Percentiles rank a stretch among this genome's conserved stretches.
Evolutionary conservation across 2,797 vertebrate genomes (phyloP).

Genomic region (Anisognathus igniventris): DNA sequence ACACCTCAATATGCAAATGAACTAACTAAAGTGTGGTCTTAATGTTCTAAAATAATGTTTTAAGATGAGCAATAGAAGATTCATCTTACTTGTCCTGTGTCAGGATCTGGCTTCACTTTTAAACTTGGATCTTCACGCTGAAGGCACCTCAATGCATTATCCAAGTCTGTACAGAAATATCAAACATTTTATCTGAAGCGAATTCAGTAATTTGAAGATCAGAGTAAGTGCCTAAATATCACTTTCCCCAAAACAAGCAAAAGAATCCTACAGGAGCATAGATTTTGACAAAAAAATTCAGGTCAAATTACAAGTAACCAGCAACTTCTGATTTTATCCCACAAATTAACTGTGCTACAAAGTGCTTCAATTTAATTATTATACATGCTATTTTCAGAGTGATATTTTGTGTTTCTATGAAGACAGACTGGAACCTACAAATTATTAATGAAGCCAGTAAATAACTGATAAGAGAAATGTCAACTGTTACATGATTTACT

Average conservation of each 20-base stretch:
- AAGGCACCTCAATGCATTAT: slow-evolving; percentile 87
- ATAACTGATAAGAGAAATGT: background rate
- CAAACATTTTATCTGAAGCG: background rate
- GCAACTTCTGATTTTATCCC: background rate
- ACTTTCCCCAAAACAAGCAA: background rate
- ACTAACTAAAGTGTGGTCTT: background rate
- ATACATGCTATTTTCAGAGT: background rate
- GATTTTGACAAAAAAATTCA: background rate
- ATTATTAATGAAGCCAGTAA: background rate
- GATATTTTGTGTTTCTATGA: background rate
- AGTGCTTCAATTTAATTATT: background rate
- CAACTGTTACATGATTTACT: background rate
- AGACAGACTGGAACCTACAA: background rate
- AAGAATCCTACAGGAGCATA: background rate
- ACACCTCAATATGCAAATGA: background rate
- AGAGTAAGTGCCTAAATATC: background rate
- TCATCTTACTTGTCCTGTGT: slow-evolving; percentile 89
- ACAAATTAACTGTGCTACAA: background rate
- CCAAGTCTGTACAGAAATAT: slow-evolving; percentile 81
- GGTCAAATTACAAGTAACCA: background rate
- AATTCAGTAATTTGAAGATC: background rate
- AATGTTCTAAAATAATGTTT: background rate
- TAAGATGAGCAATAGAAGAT: background rate
- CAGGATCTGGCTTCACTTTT: slow-evolving; percentile 89
- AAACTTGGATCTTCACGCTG: slow-evolving; percentile 98